Percentiles rank a stretch among this genome's conserved stretches.
Evolutionary conservation across 2,797 vertebrate species (phyloP).

Genomic region (Rhynchonycteris naso): DNA sequence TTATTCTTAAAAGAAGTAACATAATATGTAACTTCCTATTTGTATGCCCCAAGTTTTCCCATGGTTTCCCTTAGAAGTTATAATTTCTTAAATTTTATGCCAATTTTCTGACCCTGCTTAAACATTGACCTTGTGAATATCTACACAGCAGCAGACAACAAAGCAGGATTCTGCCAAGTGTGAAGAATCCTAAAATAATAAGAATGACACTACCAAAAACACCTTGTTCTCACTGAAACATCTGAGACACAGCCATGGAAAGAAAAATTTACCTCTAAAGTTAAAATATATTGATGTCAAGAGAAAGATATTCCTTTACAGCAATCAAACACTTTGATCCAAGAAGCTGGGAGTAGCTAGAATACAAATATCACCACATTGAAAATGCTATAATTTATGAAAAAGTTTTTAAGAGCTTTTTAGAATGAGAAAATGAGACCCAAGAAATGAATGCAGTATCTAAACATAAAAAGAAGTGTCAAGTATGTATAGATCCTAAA

Average conservation of each 20-base stretch:
- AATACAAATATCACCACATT: neutral
- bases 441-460: neutral
- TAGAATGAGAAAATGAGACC: conserved; percentile 18
- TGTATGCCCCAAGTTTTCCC: neutral
- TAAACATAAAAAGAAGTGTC: neutral
- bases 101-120: neutral
- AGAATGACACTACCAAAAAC: conserved; percentile 45
- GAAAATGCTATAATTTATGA: neutral
- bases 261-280: neutral
- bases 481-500: neutral
- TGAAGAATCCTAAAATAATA: conserved; percentile 50
- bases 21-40: neutral
- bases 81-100: conserved; percentile 17
- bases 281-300: neutral
- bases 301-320: conserved; percentile 4
- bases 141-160: conserved; percentile 40
- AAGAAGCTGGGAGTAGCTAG: neutral
- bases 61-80: neutral
- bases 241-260: neutral
- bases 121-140: neutral
- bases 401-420: neutral
- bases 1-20: neutral
- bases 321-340: neutral
- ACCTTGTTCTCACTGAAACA: conserved; percentile 26
- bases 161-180: conserved; percentile 35